These are phyloP conservation scores for Podabrus alpinus DNA, from an alignment of 2,888 invertebrate species.

Conservation along the genomic window DNA sequence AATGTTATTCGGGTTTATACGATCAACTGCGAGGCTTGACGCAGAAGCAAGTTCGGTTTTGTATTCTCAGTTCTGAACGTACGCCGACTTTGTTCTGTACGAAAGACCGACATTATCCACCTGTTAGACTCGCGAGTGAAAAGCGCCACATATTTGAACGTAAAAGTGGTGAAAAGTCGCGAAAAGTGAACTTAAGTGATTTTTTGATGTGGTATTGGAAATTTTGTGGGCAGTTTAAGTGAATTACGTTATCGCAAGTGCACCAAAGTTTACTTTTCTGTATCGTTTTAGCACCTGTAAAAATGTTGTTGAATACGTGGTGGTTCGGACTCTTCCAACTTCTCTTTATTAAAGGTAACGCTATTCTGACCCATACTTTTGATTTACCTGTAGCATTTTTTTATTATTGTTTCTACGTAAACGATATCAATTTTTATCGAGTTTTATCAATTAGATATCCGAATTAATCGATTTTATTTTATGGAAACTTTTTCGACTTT, in stretches of 20 bases:
- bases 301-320: slow-evolving; percentile 24
- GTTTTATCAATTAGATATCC: not conserved
- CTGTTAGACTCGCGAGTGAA: slow-evolving; percentile 17
- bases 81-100: slow-evolving; percentile 17
- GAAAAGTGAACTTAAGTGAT: slow-evolving; percentile 7
- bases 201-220: not conserved
- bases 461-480: not conserved
- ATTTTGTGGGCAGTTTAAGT: slow-evolving; percentile 9
- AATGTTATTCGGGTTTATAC: not conserved
- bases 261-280: slow-evolving; percentile 1
- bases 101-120: slow-evolving; percentile 7
- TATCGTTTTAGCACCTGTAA: slow-evolving; percentile 17
- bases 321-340: slow-evolving; percentile 22
- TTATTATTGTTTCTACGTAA: not conserved
- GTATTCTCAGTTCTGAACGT: slow-evolving; percentile 17
- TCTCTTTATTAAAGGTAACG: slow-evolving; percentile 23
- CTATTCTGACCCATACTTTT: not conserved
- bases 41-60: slow-evolving; percentile 12
- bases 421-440: not conserved
- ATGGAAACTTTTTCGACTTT: not conserved
- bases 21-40: not conserved
- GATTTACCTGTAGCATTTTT: not conserved
- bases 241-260: not conserved
- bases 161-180: slow-evolving; percentile 3
- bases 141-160: not conserved